Evolutionary conservation across 2,888 invertebrate genomes (phyloP).

Genomic region (Drosophila atripex): DNA sequence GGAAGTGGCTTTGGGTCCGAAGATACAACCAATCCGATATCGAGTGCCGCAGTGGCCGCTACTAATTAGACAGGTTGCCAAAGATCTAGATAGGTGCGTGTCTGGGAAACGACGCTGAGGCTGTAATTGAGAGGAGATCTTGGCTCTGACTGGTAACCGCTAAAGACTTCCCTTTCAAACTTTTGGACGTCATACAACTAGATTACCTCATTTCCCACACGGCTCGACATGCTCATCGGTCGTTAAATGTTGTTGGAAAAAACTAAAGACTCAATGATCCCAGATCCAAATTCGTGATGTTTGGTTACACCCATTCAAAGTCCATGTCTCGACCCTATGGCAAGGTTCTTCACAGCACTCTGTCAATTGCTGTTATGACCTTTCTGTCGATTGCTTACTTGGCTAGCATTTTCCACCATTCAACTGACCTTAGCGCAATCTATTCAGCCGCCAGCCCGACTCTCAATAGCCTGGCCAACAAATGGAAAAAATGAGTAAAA

Average conservation of each 20-base stretch:
- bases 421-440: constrained; percentile 67
- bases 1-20: constrained; percentile 30
- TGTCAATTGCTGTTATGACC: constrained; percentile 66
- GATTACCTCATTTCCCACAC: constrained; percentile 39
- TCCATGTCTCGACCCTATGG: constrained; percentile 54
- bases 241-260: constrained; percentile 11
- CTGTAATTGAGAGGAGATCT: constrained; percentile 16
- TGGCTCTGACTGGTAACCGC: constrained; percentile 1
- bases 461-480: constrained; percentile 59
- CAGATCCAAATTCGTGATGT: constrained; percentile 27
- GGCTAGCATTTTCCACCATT: constrained; percentile 53
- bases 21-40: constrained; percentile 32
- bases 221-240: constrained; percentile 28
- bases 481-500: constrained; percentile 5
- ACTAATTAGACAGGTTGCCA: constrained; percentile 46
- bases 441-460: constrained; percentile 50
- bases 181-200: not conserved
- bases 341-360: constrained; percentile 64
- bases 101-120: constrained; percentile 2
- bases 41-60: constrained; percentile 29
- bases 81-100: constrained; percentile 44
- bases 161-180: constrained; percentile 5
- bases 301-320: constrained; percentile 54
- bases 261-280: not conserved
- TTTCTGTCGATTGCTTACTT: constrained; percentile 51